Percentiles rank a stretch among this genome's conserved stretches.
Conservation (phyloP, 2,797 vertebrate species). For the Mus minutoides region DNA sequence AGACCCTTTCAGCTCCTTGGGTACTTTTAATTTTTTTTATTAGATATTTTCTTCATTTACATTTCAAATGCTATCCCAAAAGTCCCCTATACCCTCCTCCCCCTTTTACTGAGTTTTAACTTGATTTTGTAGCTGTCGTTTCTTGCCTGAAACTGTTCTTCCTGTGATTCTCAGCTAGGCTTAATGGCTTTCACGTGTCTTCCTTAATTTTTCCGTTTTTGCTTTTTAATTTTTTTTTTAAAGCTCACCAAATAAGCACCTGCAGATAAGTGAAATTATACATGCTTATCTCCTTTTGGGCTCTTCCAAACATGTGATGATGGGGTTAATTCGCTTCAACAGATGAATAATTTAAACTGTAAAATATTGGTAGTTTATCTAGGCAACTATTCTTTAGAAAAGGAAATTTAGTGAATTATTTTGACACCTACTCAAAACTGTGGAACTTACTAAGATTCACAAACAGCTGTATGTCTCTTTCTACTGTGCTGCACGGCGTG, state of each 20-base stretch:
- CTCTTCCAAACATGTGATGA: neutral
- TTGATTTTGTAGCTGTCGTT: too few species aligned
- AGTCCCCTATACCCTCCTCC: too few species aligned
- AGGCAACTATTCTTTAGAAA: too few species aligned
- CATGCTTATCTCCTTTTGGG: neutral
- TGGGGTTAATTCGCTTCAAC: neutral
- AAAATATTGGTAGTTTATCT: too few species aligned
- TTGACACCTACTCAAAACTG: neutral
- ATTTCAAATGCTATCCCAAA: too few species aligned
- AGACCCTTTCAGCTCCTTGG: too few species aligned
- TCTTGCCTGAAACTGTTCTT: neutral
- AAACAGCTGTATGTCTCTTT: neutral
- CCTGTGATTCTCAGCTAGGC: neutral
- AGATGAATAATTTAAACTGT: neutral
- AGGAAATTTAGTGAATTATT: neutral
- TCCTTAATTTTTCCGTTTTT: neutral
- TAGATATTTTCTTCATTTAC: too few species aligned
- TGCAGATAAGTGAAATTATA: neutral
- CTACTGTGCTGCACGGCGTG: neutral
- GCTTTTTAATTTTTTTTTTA: neutral
- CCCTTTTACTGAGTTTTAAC: too few species aligned
- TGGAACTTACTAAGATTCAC: neutral
- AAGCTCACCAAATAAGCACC: neutral
- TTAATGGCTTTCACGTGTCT: neutral
- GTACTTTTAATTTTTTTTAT: too few species aligned